phyloP scores from a whole-genome alignment of 2,113 vertebrate genomes.

The Sarotherodon lohbergeri region DNA sequence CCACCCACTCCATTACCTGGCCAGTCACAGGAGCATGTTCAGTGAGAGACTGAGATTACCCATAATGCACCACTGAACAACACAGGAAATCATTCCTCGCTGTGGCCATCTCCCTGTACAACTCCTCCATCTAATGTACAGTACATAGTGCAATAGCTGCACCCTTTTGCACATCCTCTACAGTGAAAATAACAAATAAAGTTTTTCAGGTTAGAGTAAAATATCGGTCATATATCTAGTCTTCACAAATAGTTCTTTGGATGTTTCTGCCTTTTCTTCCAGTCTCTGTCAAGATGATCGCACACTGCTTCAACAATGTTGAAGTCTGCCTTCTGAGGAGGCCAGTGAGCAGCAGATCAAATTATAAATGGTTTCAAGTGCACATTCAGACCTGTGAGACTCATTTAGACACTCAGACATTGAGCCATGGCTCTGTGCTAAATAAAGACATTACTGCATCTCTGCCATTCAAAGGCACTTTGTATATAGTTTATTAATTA shows the following conservation, averaged over 20 bases:
- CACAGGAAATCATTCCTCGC: neutral
- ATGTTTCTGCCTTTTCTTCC: neutral
- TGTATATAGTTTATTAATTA: neutral
- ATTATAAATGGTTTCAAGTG: neutral
- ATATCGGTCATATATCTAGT: accelerated
- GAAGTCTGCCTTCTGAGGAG: neutral
- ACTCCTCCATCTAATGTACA: neutral
- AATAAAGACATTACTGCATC: neutral
- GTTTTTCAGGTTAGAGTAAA: neutral
- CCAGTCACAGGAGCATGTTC: neutral
- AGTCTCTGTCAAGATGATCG: neutral
- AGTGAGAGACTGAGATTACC: neutral
- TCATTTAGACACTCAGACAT: neutral
- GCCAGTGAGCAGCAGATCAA: neutral
- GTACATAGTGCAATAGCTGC: neutral
- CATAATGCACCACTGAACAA: neutral
- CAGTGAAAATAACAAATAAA: neutral
- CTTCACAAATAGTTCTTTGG: neutral
- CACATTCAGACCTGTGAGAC: neutral
- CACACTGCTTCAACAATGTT: neutral
- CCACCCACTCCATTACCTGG: neutral
- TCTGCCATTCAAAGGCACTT: neutral
- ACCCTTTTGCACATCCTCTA: neutral
- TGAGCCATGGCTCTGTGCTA: neutral
- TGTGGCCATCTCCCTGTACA: neutral